Evolutionary conservation across 1,140 invertebrate genomes (phyloP).

Genomic region (Magallana gigas): DNA sequence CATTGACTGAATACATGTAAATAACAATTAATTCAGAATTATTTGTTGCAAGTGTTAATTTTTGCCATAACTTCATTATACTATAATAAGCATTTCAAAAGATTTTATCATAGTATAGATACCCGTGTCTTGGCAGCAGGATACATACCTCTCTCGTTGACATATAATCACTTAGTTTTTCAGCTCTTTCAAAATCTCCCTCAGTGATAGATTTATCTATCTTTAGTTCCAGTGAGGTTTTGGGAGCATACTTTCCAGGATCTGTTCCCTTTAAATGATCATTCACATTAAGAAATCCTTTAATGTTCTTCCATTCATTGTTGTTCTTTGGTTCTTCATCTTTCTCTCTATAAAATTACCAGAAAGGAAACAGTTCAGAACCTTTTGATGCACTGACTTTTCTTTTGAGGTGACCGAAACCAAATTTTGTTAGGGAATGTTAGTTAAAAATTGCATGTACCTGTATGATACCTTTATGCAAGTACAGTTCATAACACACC

Average conservation of each 20-base stretch:
- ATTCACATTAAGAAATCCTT: slow-evolving; percentile 64
- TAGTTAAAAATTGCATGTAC: too few relatives aligned
- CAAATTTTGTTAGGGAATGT: too few relatives aligned
- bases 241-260: slow-evolving; percentile 60
- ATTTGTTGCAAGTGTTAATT: too few relatives aligned
- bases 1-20: too few relatives aligned
- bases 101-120: background rate
- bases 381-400: too few relatives aligned
- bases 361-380: too few relatives aligned
- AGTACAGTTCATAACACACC: background rate
- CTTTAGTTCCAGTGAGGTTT: slow-evolving; percentile 64
- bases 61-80: too few relatives aligned
- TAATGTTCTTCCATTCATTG: slow-evolving; percentile 60
- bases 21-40: too few relatives aligned
- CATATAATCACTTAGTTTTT: slow-evolving; percentile 70
- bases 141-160: slow-evolving; percentile 68
- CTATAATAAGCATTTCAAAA: too few relatives aligned
- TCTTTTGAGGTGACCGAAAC: too few relatives aligned
- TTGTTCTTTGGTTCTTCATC: slow-evolving; percentile 42
- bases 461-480: background rate
- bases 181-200: slow-evolving; percentile 66
- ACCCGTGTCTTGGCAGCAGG: background rate
- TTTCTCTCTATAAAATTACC: background rate
- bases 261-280: slow-evolving; percentile 66
- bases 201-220: slow-evolving; percentile 64